A percentile compares a stretch with the other conserved stretches of the same genome.
Conservation (phyloP, 2,888 invertebrate genomes). For the Danaus chrysippus region DNA sequence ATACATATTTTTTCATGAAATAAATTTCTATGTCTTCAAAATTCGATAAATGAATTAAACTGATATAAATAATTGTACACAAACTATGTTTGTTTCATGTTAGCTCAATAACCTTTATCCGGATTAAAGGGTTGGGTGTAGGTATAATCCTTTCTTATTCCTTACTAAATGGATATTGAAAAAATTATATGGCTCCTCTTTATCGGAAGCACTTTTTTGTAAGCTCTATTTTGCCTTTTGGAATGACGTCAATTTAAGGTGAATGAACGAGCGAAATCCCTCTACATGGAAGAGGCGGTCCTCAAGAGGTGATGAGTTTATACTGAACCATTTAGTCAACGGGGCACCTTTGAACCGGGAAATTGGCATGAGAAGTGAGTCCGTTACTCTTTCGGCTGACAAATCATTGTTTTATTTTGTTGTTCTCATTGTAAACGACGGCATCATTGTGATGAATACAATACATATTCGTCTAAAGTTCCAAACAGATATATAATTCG, state of each 20-base stretch:
- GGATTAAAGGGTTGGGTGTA: background rate
- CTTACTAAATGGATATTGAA: constrained; percentile 73
- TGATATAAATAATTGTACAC: background rate
- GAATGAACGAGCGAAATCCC: constrained; percentile 75
- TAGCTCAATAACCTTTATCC: constrained; percentile 1
- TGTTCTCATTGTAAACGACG: background rate
- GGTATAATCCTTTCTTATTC: constrained; percentile 70
- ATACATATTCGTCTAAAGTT: background rate
- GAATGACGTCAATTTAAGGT: constrained; percentile 76
- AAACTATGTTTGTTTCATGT: background rate
- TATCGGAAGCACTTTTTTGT: constrained; percentile 72
- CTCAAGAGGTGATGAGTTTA: constrained; percentile 73
- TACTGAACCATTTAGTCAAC: constrained; percentile 70
- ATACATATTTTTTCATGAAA: too few relatives aligned
- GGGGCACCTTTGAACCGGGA: constrained; percentile 68
- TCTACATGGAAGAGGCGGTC: constrained; percentile 74
- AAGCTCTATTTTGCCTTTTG: constrained; percentile 71
- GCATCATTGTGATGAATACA: background rate
- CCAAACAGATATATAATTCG: background rate
- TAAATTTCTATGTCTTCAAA: too few relatives aligned
- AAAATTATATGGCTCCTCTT: constrained; percentile 69
- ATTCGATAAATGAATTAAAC: too few relatives aligned
- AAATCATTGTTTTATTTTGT: background rate
- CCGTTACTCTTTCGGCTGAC: constrained; percentile 10
- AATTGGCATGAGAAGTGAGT: constrained; percentile 55